Conservation (phyloP, 1,140 invertebrate species). For the Phortica variegata region DNA sequence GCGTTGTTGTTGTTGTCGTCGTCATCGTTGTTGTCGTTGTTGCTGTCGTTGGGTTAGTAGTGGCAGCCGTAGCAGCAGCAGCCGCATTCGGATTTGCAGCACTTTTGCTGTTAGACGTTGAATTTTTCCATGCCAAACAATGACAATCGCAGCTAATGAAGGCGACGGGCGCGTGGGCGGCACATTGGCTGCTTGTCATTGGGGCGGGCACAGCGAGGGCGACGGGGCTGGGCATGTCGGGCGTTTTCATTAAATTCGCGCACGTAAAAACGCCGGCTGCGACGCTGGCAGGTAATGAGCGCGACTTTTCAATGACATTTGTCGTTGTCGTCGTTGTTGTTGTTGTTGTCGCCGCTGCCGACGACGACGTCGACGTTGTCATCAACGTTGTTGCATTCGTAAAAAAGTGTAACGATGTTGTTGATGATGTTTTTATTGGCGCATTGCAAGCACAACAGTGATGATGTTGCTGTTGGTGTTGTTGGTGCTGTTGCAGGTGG, state of each 20-base stretch:
- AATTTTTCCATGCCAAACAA: conserved; percentile 1
- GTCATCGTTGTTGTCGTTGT: conserved; percentile 14
- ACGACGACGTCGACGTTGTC: conserved; percentile 1
- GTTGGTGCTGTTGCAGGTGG: no score
- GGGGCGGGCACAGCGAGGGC: conserved; percentile 1
- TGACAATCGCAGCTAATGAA: conserved; percentile 11
- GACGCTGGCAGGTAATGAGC: conserved; percentile 27
- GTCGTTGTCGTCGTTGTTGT: conserved; percentile 4
- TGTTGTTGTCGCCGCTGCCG: neutral
- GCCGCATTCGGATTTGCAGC: conserved; percentile 5
- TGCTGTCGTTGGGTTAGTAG: neutral
- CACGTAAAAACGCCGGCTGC: conserved; percentile 18
- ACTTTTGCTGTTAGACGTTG: conserved; percentile 11
- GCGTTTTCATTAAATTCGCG: conserved; percentile 12
- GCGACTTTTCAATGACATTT: conserved; percentile 33
- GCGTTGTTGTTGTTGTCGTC: conserved; percentile 5
- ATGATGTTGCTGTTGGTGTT: no score
- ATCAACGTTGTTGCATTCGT: neutral
- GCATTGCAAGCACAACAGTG: no score
- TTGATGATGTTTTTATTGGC: no score
- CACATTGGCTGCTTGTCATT: conserved; percentile 7
- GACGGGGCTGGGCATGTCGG: neutral
- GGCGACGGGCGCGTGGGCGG: neutral
- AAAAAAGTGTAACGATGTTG: conserved; percentile 15
- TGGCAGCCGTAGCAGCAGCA: neutral